Base-by-base conservation (phyloP, 2,888 invertebrate species). In the Caenorhabditis sulstoni region DNA sequence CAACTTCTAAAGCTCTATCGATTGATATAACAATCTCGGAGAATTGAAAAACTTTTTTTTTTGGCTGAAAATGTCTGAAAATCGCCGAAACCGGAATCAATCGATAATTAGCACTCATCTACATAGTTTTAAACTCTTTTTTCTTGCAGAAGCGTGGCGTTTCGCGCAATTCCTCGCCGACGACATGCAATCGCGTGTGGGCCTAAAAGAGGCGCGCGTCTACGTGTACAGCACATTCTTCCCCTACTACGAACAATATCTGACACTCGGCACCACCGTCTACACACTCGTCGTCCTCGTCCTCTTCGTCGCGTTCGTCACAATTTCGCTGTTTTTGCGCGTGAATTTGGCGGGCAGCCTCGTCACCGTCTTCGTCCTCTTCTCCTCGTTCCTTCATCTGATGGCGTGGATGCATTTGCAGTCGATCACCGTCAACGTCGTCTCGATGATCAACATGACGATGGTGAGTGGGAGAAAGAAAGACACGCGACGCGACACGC, bases 191-290 rank as follows among this genome's bases (percentile, higher is more conserved):
- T 12, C n/a, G 12, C 8, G 55, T 1, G 11, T 62, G 23, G 20
- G 39, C 11, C 5, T 55, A n/a, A 47, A 20, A 3, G 55, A 47
- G 3, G 70, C 49, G 3, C 12, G 23, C 3, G 62, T 71, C 16
- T 71, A 35, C 22, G 62, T 62, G 9, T 71, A 71, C 66, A 73
- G 71, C 57, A 57, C 66, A n/a, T 78, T 71, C 22, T 78, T 78
- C 62, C 66, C 66, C 1, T 71, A 73, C 29, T 78, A 67, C 23
- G 78, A 78, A 20, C 71, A 66, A 23, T 78, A 62, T 23, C 41
- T 44, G 8, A 59, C 71, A 5, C 44, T 78, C 39, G 53, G 55
- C 14, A 39, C 49, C 9, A 73, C 71, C 16, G 35, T 78, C 14
- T 50, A 20, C 50, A 67, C 66, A 12, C 61, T 73, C 14, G 66